These are phyloP conservation scores for Melipona quadrifasciata DNA, from an alignment of 1,140 invertebrate genomes.

Conservation along the genomic window DNA sequence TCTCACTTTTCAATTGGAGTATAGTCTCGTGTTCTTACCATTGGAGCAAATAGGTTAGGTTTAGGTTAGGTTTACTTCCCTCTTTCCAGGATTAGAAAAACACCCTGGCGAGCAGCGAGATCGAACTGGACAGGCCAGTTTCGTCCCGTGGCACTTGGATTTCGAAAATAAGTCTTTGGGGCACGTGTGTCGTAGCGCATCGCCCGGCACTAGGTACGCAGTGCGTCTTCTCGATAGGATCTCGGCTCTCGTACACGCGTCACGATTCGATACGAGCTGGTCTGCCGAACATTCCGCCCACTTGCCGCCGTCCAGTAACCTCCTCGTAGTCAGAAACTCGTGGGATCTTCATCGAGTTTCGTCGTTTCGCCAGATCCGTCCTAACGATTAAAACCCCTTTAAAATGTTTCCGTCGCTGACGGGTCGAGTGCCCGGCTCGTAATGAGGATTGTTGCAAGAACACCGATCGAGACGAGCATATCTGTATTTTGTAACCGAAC, in stretches of 20 bases:
- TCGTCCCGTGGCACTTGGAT: constrained; percentile 40
- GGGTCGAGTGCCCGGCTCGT: constrained; percentile 27
- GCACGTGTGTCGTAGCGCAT: constrained; percentile 54
- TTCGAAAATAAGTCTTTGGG: constrained; percentile 74
- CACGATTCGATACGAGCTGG: constrained; percentile 62
- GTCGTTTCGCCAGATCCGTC: constrained; percentile 47
- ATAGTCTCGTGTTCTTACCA: too few species aligned
- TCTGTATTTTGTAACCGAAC: constrained; percentile 39
- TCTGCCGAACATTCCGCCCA: constrained; percentile 76
- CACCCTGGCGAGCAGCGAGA: background rate
- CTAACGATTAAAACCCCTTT: constrained; percentile 37
- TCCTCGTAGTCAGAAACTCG: constrained; percentile 16
- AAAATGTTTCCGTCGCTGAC: constrained; percentile 29
- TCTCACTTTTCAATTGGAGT: too few species aligned
- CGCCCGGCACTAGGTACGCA: constrained; percentile 79
- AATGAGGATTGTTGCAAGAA: constrained; percentile 45
- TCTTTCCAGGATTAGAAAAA: background rate
- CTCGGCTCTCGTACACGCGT: constrained; percentile 55
- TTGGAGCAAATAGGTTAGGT: background rate
- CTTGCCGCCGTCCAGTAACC: constrained; percentile 55
- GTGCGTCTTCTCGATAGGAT: constrained; percentile 81
- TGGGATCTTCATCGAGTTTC: constrained; percentile 49
- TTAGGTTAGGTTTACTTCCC: background rate
- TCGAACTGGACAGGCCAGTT: constrained; percentile 32
- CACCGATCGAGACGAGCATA: constrained; percentile 39